Conservation (phyloP, 2,797 vertebrate genomes). For the Chrosomus eos region DNA sequence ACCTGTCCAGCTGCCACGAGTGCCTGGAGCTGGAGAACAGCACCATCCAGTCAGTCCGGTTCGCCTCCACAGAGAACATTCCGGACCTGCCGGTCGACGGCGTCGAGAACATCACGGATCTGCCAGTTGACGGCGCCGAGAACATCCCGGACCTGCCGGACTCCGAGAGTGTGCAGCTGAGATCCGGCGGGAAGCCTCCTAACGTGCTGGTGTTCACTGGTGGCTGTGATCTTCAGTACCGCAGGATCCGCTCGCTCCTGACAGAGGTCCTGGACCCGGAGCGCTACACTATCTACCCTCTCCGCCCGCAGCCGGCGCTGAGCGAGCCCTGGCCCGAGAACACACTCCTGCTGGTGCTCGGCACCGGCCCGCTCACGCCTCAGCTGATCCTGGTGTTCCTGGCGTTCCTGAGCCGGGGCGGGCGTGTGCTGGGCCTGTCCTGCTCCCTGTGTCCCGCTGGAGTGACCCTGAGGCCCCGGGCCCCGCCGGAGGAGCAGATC, state of each 20-base stretch:
- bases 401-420: constrained; percentile 84
- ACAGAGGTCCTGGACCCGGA: constrained; percentile 81
- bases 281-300: constrained; percentile 83
- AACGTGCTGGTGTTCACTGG: constrained; percentile 89
- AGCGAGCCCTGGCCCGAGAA: constrained; percentile 88
- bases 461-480: constrained; percentile 71
- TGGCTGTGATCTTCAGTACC: constrained; percentile 70
- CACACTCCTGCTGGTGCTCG: constrained; percentile 85
- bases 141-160: constrained; percentile 2
- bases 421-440: constrained; percentile 84
- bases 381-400: constrained; percentile 79
- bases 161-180: constrained; percentile 43
- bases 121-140: too few species aligned
- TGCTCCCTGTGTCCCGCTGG: constrained; percentile 81
- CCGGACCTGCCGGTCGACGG: constrained; percentile 83
- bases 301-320: constrained; percentile 80
- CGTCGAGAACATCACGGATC: neutral
- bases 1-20: constrained; percentile 91
- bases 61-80: constrained; percentile 88
- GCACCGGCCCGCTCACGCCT: constrained; percentile 73
- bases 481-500: constrained; percentile 61
- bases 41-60: constrained; percentile 91
- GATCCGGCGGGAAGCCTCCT: constrained; percentile 77
- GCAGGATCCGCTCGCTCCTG: constrained; percentile 74
- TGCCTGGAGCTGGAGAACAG: constrained; percentile 92